Evolutionary conservation across 2,797 vertebrate species (phyloP).

Genomic region (Rhinophrynus dorsalis): DNA sequence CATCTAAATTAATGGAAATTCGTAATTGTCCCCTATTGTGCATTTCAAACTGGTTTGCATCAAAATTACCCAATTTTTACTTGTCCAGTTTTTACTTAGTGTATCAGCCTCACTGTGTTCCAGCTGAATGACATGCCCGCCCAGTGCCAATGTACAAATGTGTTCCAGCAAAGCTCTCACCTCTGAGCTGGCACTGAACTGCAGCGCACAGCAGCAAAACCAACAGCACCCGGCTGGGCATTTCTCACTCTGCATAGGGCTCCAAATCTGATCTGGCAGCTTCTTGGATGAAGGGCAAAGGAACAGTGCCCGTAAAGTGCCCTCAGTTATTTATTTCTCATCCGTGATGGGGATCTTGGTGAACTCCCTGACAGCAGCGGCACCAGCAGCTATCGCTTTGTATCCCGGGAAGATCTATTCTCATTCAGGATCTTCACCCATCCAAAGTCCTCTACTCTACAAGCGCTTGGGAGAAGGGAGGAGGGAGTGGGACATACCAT

Average conservation of each 20-base stretch:
- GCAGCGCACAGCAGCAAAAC: slow-evolving; percentile 29
- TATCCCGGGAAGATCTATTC: not conserved
- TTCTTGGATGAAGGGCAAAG: not conserved
- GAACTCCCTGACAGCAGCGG: not conserved
- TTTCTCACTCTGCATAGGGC: not conserved
- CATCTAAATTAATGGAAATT: no score
- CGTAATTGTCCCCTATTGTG: no score
- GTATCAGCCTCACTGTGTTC: no score
- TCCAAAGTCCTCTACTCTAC: slow-evolving; percentile 24
- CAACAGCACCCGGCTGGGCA: slow-evolving; percentile 21
- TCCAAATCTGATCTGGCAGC: not conserved
- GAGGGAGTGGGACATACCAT: slow-evolving; percentile 32
- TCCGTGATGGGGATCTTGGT: not conserved
- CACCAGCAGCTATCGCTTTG: not conserved
- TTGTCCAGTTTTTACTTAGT: no score
- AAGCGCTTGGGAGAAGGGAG: not conserved
- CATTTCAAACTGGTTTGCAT: no score
- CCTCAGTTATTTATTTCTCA: not conserved
- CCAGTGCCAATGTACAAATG: no score
- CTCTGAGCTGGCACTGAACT: slow-evolving; percentile 41
- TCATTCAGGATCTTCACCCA: slow-evolving; percentile 38
- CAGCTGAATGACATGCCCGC: no score
- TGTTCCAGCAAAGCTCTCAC: no score
- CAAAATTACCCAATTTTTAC: no score
- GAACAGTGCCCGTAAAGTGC: not conserved